Evolutionary conservation across 2,797 vertebrate genomes (phyloP).

Genomic region (Enoplosus armatus): DNA sequence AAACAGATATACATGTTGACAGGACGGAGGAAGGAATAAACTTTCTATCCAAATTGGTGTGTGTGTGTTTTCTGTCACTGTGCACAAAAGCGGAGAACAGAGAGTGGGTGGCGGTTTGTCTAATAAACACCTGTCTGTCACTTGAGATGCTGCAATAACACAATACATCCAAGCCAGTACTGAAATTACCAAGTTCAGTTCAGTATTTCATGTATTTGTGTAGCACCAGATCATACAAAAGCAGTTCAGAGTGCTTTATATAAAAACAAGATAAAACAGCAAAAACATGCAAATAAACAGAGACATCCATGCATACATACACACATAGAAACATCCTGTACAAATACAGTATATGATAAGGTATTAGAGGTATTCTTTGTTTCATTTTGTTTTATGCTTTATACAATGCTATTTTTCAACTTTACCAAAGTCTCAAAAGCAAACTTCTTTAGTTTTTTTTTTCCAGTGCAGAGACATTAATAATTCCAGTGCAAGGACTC

Average conservation of each 20-base stretch:
- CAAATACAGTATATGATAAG: too few relatives aligned
- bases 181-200: background rate
- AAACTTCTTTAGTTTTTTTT: background rate
- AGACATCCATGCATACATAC: too few relatives aligned
- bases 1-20: conserved; percentile 23
- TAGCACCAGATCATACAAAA: too few relatives aligned
- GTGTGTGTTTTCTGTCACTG: conserved; percentile 23
- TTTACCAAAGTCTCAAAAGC: background rate
- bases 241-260: too few relatives aligned
- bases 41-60: conserved; percentile 29
- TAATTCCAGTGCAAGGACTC: conserved; percentile 10
- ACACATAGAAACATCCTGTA: too few relatives aligned
- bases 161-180: background rate
- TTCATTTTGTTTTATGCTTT: background rate
- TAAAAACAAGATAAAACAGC: too few relatives aligned
- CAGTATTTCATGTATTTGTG: too few relatives aligned
- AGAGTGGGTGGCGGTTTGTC: conserved; percentile 21
- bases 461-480: background rate
- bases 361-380: background rate
- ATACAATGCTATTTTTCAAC: background rate
- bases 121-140: conserved; percentile 36
- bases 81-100: conserved; percentile 22
- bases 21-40: background rate
- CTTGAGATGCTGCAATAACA: background rate
- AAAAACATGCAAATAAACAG: too few relatives aligned